Conservation (phyloP, 1,140 invertebrate species). For the Scaptomyza montana region DNA sequence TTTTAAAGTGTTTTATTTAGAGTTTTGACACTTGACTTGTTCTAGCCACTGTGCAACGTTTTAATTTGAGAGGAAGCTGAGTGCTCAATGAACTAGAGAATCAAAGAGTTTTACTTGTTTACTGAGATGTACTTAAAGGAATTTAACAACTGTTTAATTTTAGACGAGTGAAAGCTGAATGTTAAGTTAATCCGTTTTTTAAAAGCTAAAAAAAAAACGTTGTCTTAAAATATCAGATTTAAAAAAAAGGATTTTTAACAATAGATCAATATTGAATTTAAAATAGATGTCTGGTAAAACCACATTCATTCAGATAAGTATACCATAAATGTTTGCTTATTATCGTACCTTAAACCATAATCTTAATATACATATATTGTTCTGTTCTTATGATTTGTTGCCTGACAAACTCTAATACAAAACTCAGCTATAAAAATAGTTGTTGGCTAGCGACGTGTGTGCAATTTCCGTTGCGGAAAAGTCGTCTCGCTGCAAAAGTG, state of each 20-base stretch:
- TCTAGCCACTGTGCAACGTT: too few species aligned
- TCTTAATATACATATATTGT: neutral
- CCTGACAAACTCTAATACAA: constrained; percentile 7
- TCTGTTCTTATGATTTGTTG: constrained; percentile 23
- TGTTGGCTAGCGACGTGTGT: constrained; percentile 61
- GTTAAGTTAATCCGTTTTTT: too few species aligned
- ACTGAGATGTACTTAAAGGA: neutral
- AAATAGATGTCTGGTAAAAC: too few species aligned
- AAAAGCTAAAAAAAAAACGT: too few species aligned
- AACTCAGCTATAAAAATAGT: constrained; percentile 21
- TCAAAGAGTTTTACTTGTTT: neutral
- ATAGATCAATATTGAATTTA: too few species aligned
- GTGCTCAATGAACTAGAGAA: neutral
- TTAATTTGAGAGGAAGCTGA: neutral
- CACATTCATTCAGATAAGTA: too few species aligned
- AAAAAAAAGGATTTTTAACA: too few species aligned
- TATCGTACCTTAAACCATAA: neutral
- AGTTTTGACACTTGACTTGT: too few species aligned
- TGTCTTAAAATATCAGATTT: too few species aligned
- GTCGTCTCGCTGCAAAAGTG: neutral
- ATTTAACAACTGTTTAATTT: neutral
- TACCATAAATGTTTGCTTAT: neutral
- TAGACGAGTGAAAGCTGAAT: neutral
- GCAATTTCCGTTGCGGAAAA: constrained; percentile 66
- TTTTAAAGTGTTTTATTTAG: too few species aligned